phyloP scores from a whole-genome alignment of 2,113 vertebrate species.

The Dasypus novemcinctus region DNA sequence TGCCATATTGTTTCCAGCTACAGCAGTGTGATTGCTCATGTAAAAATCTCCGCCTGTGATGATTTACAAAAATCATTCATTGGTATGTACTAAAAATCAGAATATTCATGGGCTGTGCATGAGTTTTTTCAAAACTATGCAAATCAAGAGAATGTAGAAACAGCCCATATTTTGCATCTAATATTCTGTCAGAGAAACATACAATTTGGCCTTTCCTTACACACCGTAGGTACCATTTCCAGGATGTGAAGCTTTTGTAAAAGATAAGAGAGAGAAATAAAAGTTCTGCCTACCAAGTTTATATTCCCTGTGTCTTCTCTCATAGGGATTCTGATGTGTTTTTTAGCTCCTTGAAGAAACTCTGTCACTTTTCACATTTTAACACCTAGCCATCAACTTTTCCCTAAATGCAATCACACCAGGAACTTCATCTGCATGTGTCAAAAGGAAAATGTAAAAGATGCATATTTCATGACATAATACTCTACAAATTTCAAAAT shows the following conservation, averaged over 20 bases:
- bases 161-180: conserved; percentile 37
- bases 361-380: conserved; percentile 72
- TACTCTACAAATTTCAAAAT: conserved; percentile 63
- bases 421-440: conserved; percentile 71
- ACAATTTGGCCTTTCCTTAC: conserved; percentile 51
- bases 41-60: conserved; percentile 40
- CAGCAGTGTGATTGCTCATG: conserved; percentile 20
- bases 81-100: conserved; percentile 15
- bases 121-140: conserved; percentile 39
- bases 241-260: conserved; percentile 50
- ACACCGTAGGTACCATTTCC: conserved; percentile 50
- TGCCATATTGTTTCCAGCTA: not conserved
- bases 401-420: conserved; percentile 67
- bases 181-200: conserved; percentile 47
- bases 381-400: conserved; percentile 64
- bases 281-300: not conserved
- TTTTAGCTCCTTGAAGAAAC: conserved; percentile 23
- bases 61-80: conserved; percentile 35
- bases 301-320: conserved; percentile 37
- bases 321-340: conserved; percentile 57
- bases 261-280: conserved; percentile 56
- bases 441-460: conserved; percentile 71
- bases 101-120: conserved; percentile 42
- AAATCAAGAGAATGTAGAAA: conserved; percentile 3
- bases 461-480: conserved; percentile 66